Conservation (phyloP, 1,140 invertebrate genomes). For the Cardiocondyla obscurior region DNA sequence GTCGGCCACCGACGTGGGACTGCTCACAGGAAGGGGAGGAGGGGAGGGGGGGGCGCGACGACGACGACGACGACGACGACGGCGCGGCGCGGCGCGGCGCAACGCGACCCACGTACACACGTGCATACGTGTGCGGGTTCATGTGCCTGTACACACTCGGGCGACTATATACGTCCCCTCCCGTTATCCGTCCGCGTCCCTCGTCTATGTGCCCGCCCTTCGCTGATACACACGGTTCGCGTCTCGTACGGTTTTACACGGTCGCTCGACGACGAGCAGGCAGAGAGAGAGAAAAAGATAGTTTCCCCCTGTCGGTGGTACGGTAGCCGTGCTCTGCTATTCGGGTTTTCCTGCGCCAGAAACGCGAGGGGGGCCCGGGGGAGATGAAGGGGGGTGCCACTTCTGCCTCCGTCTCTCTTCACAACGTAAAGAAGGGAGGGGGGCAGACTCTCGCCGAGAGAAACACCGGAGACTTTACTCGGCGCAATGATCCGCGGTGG, state of each 20-base stretch:
- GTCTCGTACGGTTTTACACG: conserved; percentile 65
- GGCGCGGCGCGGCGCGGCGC: conserved; percentile 3
- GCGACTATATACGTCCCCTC: not conserved
- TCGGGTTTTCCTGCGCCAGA: conserved; percentile 64
- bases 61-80: not conserved
- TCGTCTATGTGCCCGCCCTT: conserved; percentile 64
- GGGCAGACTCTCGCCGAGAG: conserved; percentile 29
- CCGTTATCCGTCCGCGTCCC: conserved; percentile 33
- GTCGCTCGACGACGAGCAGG: conserved; percentile 56
- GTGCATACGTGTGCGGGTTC: conserved; percentile 13
- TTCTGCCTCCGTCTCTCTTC: conserved; percentile 57
- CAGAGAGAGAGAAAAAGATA: conserved; percentile 30
- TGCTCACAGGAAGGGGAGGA: conserved; percentile 40
- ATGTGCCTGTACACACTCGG: not conserved
- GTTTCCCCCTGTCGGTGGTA: conserved; percentile 38
- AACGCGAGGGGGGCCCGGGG: not conserved
- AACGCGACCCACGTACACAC: not conserved
- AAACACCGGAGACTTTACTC: conserved; percentile 14
- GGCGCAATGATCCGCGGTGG: not conserved
- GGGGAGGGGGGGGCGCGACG: not conserved
- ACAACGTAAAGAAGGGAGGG: conserved; percentile 39
- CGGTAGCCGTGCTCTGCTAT: conserved; percentile 68
- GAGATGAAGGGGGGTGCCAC: not conserved
- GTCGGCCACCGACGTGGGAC: conserved; percentile 66
- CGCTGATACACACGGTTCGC: conserved; percentile 53